Evolutionary conservation across 30 jellyfish, hydroid and myxozoan species (phyloP), one percentile per base, ranked within the genome.

Genomic region (Hydra vulgaris): DNA sequence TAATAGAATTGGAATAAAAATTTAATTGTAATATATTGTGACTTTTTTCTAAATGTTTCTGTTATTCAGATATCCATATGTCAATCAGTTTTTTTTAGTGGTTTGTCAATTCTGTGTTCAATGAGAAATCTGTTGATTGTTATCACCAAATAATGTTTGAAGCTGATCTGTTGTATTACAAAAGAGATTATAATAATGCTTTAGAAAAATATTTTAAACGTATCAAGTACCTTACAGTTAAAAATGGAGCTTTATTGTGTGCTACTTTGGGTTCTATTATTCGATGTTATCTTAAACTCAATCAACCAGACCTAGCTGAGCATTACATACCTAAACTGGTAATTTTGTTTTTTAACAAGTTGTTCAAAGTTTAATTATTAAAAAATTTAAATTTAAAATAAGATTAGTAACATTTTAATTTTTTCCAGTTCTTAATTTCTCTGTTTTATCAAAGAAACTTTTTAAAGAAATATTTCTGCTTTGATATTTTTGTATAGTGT

Each of bases 231-330:
- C 61, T 40, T 40, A 40, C 61, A 40, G 61, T 40, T 3, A 75
- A 53, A 53, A 75, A 75, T 26, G 23, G 26, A 22, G 26, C 83
- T 25, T 25, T 75, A 22, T 17, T 27, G 53, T 22, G 83, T 23
- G 83, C 53, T 8, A n/a, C 56, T 25, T 25, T 25, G 53, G 83
- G 56, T 25, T 75, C 83, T 73, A 75, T 75, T 73, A 23, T 75
- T 27, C 83, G 83, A 15, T 75, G 83, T 26, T 75, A 54, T 23
- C 0, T 75, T 17, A 75, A 75, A 70, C 83, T 75, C 26, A 54
- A 54, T 25, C 56, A 75, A 20, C 21, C 53, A 17, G 83, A 75
- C 17, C 40, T 23, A 75, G 83, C 83, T 75, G 55, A 75, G 17
- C 24, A 0, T 22, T 17, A 1, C 53, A 25, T 75, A 21, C 83